These are phyloP conservation scores for Tinea trinotella DNA, from an alignment of 2,888 invertebrate species.

Conservation along the genomic window DNA sequence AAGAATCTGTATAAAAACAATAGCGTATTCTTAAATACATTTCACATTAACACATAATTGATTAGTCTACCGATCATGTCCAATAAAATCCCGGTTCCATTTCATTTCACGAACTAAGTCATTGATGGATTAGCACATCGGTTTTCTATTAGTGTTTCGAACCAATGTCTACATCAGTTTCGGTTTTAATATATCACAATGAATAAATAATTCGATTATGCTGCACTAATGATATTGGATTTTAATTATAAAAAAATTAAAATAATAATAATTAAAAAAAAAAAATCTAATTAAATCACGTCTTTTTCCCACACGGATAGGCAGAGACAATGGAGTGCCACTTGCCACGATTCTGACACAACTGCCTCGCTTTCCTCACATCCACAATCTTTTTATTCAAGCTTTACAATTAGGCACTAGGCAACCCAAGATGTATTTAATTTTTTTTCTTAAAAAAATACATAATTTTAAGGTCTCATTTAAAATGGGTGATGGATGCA, in stretches of 20 bases:
- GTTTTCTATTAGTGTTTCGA: background rate
- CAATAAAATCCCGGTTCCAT: slow-evolving; percentile 10
- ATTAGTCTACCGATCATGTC: slow-evolving; percentile 9
- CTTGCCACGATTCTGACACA: too few species aligned
- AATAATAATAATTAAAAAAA: too few species aligned
- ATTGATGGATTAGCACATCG: slow-evolving; percentile 1
- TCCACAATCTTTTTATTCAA: too few species aligned
- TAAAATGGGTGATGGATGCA: too few species aligned
- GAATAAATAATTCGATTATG: background rate
- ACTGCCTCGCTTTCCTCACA: too few species aligned
- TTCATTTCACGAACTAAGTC: background rate
- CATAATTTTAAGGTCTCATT: too few species aligned
- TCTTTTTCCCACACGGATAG: too few species aligned
- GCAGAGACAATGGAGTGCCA: too few species aligned
- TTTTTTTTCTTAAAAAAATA: too few species aligned
- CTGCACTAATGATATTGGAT: background rate
- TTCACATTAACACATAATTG: slow-evolving; percentile 5
- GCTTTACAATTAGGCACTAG: too few species aligned
- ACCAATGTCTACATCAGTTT: background rate
- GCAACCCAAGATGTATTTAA: too few species aligned
- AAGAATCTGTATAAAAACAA: background rate
- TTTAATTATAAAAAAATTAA: background rate
- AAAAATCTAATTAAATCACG: too few species aligned
- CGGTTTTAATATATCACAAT: background rate
- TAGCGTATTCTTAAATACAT: background rate